Evolutionary conservation across 2,113 vertebrate species (phyloP), one percentile per base, ranked within the genome.

Genomic region (Bubalus kerabau): DNA sequence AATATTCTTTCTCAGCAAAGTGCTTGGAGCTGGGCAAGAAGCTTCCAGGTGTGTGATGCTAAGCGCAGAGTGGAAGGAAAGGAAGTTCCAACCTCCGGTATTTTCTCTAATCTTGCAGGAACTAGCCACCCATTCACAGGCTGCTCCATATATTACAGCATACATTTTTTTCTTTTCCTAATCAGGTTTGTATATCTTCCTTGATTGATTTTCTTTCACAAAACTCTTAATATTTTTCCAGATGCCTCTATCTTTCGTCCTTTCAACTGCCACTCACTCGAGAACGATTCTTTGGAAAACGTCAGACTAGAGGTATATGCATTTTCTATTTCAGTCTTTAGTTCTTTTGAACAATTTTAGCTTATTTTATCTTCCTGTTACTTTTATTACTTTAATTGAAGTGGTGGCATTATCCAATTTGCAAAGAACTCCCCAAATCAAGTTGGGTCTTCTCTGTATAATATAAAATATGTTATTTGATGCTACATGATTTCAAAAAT

Each of bases 91-190:
- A 98, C 97, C 98, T 98, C 71, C 23, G 97, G 98, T 96, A 98
- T 99, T 99, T 98, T 97, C 97, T 98, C 97, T 98, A 96, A 98
- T 99, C 97, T 98, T 92, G 81, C 48, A 86, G 97, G 97, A 98
- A 96, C 74, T 95, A 95, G 98, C 89, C 97, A 97, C 97, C 94
- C 84, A 46, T 96, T 98, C 98, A 94, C 62, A 19, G 96, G 81
- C 54, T 57, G 93, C 57, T 98, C 96, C 98, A 36, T 97, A 95
- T 95, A 71, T 97, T 94, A 95, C 92, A 36, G 40, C 62, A 62
- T 62, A 67, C 56, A 52, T 92, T 82, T 94, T 94, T 67, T 88
- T 67, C 43, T 95, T 97, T 96, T 97, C 97, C 95, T 97, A 97
- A 98, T 98, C 98, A 98, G 97, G 95, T 98, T 98, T 98, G 93